Conservation (phyloP, 2,797 vertebrate species). For the Apogon hyalosoma region DNA sequence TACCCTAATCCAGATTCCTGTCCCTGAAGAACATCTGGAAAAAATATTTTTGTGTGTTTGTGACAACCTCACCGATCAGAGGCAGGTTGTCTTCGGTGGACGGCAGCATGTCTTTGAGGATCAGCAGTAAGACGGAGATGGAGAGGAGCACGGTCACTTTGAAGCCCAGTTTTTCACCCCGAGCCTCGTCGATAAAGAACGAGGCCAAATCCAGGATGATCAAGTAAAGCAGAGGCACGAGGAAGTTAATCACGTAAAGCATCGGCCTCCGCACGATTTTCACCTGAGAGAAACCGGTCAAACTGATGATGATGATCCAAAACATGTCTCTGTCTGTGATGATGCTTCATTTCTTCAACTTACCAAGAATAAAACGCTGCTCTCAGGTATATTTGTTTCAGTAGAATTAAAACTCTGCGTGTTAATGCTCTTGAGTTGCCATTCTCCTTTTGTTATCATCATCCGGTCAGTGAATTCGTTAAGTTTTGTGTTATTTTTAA, state of each 20-base stretch:
- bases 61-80: conserved; percentile 79
- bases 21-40: no score
- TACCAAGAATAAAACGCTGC: conserved; percentile 41
- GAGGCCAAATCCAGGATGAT: conserved; percentile 85
- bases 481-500: accelerated
- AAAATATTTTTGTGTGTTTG: no score
- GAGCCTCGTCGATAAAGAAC: conserved; percentile 78
- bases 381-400: accelerated
- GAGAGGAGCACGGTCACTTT: conserved; percentile 87
- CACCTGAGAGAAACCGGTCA: conserved; percentile 37
- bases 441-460: conserved; percentile 71
- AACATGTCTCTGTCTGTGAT: no score
- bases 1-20: background rate
- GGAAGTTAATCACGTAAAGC: conserved; percentile 81
- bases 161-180: conserved; percentile 84
- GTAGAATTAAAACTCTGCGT: accelerated
- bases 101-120: conserved; percentile 87
- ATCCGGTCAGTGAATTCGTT: accelerated
- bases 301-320: background rate
- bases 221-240: conserved; percentile 81
- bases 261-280: conserved; percentile 56
- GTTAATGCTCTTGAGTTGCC: conserved; percentile 43
- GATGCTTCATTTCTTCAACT: background rate
- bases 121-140: conserved; percentile 86
- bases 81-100: conserved; percentile 83